A percentile compares a stretch with the other conserved stretches of the same genome.
Conservation (phyloP, 2,797 vertebrate species). For the Ataeniobius toweri region DNA sequence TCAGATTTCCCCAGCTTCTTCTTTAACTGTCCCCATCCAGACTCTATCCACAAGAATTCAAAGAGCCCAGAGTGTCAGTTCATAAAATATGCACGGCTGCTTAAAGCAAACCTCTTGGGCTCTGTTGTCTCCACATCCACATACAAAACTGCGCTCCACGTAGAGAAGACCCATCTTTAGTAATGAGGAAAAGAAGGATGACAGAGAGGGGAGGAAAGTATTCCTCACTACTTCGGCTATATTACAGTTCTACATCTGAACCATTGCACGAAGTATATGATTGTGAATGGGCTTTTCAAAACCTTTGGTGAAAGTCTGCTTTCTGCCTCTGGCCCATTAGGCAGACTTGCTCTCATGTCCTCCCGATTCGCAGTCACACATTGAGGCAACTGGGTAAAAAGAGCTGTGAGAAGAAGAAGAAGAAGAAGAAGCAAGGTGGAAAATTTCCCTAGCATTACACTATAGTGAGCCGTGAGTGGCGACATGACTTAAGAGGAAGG, state of each 20-base stretch:
- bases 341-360: conserved; percentile 51
- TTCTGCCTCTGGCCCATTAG: conserved; percentile 61
- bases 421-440: conserved; percentile 56
- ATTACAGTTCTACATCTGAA: conserved; percentile 33
- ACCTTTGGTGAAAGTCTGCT: conserved; percentile 57
- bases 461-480: conserved; percentile 65
- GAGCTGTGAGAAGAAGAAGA: conserved; percentile 4
- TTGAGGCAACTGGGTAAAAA: conserved; percentile 51
- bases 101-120: conserved; percentile 66
- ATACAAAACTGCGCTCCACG: conserved; percentile 41
- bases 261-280: conserved; percentile 32
- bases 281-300: conserved; percentile 47
- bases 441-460: conserved; percentile 61
- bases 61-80: conserved; percentile 55
- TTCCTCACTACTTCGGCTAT: conserved; percentile 39
- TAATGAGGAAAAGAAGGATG: conserved; percentile 50
- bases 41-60: conserved; percentile 52
- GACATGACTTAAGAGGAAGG: conserved; percentile 71
- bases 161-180: conserved; percentile 56
- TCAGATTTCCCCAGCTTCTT: conserved; percentile 9
- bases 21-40: conserved; percentile 28
- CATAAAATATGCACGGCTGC: conserved; percentile 73
- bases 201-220: conserved; percentile 17
- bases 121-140: conserved; percentile 51
- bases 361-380: conserved; percentile 52